Base-by-base conservation (phyloP, 2,113 vertebrate genomes). In the Phoxinus phoxinus region DNA sequence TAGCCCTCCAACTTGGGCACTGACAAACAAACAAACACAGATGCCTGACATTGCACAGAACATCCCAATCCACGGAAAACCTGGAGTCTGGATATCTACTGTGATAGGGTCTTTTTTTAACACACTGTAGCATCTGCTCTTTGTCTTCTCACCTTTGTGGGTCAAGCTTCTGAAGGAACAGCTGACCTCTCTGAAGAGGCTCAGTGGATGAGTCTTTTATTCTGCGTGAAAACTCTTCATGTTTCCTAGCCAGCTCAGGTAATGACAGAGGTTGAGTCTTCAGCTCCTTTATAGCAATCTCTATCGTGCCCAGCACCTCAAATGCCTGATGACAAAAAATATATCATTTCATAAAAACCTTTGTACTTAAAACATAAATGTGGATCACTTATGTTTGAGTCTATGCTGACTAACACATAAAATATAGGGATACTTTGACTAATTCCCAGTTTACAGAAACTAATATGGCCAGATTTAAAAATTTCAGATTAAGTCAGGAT, bases 111-210 rank as follows among this genome's bases (percentile, higher is more conserved):
- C 53, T 67, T 15, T 32, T 41, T 75, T 59, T 17, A 81, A 41
- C 56, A 15, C 69, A 37, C 17, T 80, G 13, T 9, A 58, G 32
- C 11, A 46, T 25, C 30, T 80, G 46, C 30, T 80, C 25, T 37
- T 32, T 11, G 51, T 53, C 9, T 61, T 74, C 92, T 94, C 91
- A 97, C 96, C 95, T 95, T 84, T 93, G 90, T 81, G 92, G 87
- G 78, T 89, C 90, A 46, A 89, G 90, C 91, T 95, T 96, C 77
- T 90, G 92, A 77, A 97, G 73, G 84, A 97, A 93, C 74, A 87
- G 41, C 85, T 51, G 92, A 77, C 96, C 96, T 76, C 94, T 95
- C n/a, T 94, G 94, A 87, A 96, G 93, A 65, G 94, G 86, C 59
- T 93, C 93, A 0, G 80, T 86, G 87, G 94, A 88, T n/a, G 84